Percentiles rank a stretch among this genome's conserved stretches.
phyloP scores from a whole-genome alignment of 2,113 vertebrate genomes.

The Mirza zaza region DNA sequence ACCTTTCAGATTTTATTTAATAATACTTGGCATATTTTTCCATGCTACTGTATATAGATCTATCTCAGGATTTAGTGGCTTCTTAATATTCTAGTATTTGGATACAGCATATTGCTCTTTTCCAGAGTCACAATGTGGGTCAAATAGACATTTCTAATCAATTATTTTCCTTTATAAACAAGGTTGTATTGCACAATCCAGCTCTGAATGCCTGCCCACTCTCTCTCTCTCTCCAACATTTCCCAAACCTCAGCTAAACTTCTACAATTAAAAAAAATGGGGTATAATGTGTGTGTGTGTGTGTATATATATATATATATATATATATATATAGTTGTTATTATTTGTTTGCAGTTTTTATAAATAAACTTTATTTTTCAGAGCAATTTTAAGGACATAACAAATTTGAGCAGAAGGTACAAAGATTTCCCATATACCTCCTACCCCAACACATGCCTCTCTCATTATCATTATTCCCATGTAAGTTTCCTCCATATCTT shows the following conservation, averaged over 20 bases:
- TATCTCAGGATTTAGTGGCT: not conserved
- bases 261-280: too few species aligned
- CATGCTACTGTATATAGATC: not conserved
- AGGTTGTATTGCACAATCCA: not conserved
- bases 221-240: not conserved
- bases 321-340: not conserved
- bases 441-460: not conserved
- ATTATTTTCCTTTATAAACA: not conserved
- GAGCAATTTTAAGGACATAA: not conserved
- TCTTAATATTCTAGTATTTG: not conserved
- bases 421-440: not conserved
- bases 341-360: not conserved
- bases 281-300: too few species aligned
- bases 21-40: not conserved
- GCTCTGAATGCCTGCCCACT: not conserved
- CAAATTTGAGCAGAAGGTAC: not conserved
- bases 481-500: not conserved
- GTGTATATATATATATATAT: too few species aligned
- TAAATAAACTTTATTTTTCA: not conserved
- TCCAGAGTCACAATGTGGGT: not conserved
- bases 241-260: not conserved
- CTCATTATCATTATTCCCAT: not conserved
- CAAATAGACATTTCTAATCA: not conserved
- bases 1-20: not conserved
- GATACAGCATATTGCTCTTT: not conserved